phyloP scores from a whole-genome alignment of 2,888 invertebrate species.

The Hemicrepidius hirtus region DNA sequence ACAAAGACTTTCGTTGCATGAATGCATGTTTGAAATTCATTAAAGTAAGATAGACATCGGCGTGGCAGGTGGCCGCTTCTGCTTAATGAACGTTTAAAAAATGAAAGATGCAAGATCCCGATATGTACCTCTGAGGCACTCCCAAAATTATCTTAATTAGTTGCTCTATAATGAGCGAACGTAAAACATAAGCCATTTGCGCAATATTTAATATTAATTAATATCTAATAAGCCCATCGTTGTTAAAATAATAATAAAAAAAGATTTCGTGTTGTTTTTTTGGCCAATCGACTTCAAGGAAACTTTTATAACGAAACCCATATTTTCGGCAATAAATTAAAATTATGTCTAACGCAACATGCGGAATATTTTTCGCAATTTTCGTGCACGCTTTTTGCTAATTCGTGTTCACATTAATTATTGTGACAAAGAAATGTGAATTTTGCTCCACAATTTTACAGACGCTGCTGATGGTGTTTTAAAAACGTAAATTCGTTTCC shows the following conservation, averaged over 20 bases:
- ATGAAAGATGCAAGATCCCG: conserved; percentile 18
- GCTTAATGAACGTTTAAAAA: conserved; percentile 10
- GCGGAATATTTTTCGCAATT: background rate
- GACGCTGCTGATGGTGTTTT: no score
- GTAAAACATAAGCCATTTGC: background rate
- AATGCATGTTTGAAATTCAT: conserved; percentile 30
- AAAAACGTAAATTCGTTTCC: no score
- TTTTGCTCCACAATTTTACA: no score
- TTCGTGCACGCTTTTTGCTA: background rate
- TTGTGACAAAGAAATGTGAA: no score
- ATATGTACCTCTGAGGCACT: background rate
- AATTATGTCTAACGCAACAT: background rate
- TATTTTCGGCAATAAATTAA: conserved; percentile 11
- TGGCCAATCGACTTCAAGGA: background rate
- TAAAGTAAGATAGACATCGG: conserved; percentile 13
- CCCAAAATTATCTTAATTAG: conserved; percentile 26
- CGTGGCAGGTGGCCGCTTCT: conserved; percentile 31
- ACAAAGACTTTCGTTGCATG: conserved; percentile 26
- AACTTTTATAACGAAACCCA: background rate
- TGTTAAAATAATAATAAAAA: no score
- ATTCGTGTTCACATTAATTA: background rate
- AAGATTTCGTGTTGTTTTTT: background rate
- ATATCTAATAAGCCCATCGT: background rate
- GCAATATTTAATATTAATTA: conserved; percentile 1
- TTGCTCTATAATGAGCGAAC: background rate